A percentile compares a stretch with the other conserved stretches of the same genome.
phyloP scores from a whole-genome alignment of 1,140 invertebrate species.

The Neoseiulus cucumeris region DNA sequence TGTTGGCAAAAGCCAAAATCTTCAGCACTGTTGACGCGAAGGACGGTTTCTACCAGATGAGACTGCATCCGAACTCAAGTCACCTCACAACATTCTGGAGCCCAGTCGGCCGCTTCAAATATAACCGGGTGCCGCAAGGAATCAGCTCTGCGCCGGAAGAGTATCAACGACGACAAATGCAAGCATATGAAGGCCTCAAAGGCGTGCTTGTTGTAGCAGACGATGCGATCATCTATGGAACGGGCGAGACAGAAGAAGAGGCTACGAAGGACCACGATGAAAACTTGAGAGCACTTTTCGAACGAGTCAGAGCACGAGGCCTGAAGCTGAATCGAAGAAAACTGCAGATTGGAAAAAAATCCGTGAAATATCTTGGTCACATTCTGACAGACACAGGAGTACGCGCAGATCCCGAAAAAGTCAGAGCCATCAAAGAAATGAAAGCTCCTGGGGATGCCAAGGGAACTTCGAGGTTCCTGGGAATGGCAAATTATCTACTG shows the following conservation, averaged over 20 bases:
- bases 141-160: slow-evolving; percentile 19
- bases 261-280: no score
- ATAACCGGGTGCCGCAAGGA: slow-evolving; percentile 24
- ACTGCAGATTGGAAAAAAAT: neutral
- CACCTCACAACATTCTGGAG: slow-evolving; percentile 22
- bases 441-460: slow-evolving; percentile 24
- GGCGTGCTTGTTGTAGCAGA: no score
- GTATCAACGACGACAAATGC: neutral
- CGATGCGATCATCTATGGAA: no score
- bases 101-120: slow-evolving; percentile 25
- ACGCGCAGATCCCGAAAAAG: slow-evolving; percentile 19
- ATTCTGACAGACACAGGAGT: no score
- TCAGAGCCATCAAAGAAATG: slow-evolving; percentile 23
- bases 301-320: no score
- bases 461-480: slow-evolving; percentile 29
- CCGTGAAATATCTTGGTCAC: neutral
- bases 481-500: slow-evolving; percentile 29
- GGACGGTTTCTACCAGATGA: slow-evolving; percentile 29
- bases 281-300: no score
- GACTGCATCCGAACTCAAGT: slow-evolving; percentile 23
- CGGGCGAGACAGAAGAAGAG: no score
- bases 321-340: slow-evolving; percentile 13
- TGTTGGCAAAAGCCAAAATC: slow-evolving; percentile 20
- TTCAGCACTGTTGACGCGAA: slow-evolving; percentile 30
- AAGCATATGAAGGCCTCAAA: neutral